These are phyloP conservation scores for Polymixis flavicincta DNA, from an alignment of 2,888 invertebrate genomes.

Conservation along the genomic window DNA sequence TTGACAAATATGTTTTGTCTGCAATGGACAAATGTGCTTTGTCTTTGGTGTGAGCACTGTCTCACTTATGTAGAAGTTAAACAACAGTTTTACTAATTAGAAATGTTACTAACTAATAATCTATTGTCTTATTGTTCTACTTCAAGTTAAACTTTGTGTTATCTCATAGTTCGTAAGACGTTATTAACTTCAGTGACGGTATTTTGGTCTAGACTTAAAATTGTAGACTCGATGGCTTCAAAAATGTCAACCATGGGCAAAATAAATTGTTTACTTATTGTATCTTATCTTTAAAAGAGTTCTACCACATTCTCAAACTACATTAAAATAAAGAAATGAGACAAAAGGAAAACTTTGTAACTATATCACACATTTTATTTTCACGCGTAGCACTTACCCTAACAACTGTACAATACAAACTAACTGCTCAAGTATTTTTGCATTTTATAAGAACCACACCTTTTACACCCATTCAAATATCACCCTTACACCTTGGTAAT, in stretches of 20 bases:
- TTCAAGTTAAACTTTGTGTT: conserved; percentile 18
- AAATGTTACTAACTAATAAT: conserved; percentile 25
- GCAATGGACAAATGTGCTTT: neutral
- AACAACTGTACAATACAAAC: conserved; percentile 63
- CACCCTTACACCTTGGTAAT: conserved; percentile 38
- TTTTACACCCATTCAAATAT: conserved; percentile 32
- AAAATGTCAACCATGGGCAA: neutral
- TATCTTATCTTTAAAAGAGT: neutral
- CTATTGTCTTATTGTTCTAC: conserved; percentile 29
- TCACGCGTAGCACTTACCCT: conserved; percentile 46
- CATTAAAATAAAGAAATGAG: conserved; percentile 45
- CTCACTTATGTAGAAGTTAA: conserved; percentile 8
- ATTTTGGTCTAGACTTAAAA: neutral
- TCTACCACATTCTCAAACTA: neutral
- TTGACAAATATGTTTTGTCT: neutral
- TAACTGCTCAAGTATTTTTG: conserved; percentile 65
- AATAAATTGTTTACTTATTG: neutral
- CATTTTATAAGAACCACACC: conserved; percentile 51
- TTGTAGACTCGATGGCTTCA: neutral
- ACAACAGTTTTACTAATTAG: conserved; percentile 33
- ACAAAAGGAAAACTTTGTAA: conserved; percentile 47
- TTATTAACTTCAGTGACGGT: neutral
- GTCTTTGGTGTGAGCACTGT: neutral
- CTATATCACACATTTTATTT: conserved; percentile 58
- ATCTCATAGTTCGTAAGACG: conserved; percentile 1